A percentile compares a stretch with the other conserved stretches of the same genome.
These are phyloP conservation scores for Rhynchophorus ferrugineus DNA, from an alignment of 1,140 invertebrate genomes.

Conservation along the genomic window DNA sequence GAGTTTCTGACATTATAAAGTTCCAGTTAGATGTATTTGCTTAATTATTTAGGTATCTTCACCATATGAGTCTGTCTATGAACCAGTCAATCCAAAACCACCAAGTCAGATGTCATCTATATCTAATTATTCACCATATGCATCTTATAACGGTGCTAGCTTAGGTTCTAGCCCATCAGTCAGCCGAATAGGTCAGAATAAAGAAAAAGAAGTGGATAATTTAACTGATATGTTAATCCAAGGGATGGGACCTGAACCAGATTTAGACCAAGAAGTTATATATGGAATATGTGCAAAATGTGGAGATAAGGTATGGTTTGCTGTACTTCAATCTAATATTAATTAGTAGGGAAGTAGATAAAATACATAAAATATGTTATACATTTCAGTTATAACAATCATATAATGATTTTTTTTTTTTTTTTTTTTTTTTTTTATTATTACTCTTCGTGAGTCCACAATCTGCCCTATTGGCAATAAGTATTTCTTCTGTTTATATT, in stretches of 20 bases:
- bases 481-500: too few relatives aligned
- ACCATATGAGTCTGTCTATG: conserved; percentile 87
- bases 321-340: background rate
- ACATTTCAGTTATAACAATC: too few relatives aligned
- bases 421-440: too few relatives aligned
- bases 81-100: conserved; percentile 79
- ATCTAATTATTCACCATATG: conserved; percentile 64
- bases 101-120: conserved; percentile 65
- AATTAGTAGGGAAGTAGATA: background rate
- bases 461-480: too few relatives aligned
- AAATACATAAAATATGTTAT: too few relatives aligned
- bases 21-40: too few relatives aligned
- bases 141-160: conserved; percentile 53
- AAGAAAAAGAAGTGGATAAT: conserved; percentile 80
- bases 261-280: conserved; percentile 45
- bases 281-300: conserved; percentile 82
- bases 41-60: conserved; percentile 64
- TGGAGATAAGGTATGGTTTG: conserved; percentile 54
- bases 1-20: background rate
- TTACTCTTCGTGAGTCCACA: too few relatives aligned
- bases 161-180: conserved; percentile 33
- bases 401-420: background rate
- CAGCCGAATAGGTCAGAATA: conserved; percentile 41
- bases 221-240: conserved; percentile 76
- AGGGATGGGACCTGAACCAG: conserved; percentile 32